Conservation (phyloP, 2,113 vertebrate genomes). For the Dendropsophus ebraccatus region DNA sequence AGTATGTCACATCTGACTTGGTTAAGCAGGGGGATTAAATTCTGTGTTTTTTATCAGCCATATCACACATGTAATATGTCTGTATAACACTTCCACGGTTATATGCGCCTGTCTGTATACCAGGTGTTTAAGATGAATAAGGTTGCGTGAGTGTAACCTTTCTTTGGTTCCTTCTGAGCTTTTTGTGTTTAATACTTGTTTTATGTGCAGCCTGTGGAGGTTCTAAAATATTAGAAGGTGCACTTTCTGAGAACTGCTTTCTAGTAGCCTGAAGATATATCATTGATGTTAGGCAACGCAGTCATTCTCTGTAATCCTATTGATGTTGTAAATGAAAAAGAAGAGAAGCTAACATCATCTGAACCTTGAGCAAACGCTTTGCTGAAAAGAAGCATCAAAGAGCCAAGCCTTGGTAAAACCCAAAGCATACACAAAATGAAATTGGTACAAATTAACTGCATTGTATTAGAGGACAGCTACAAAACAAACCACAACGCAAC, state of each 20-base stretch:
- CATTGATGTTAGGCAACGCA: conserved; percentile 85
- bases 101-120: conserved; percentile 71
- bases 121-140: conserved; percentile 82
- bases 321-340: conserved; percentile 84
- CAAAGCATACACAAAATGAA: conserved; percentile 75
- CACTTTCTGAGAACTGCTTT: conserved; percentile 84
- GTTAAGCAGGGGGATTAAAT: background rate
- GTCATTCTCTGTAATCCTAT: conserved; percentile 84
- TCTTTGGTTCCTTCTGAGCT: conserved; percentile 77
- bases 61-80: conserved; percentile 1
- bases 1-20: background rate
- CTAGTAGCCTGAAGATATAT: conserved; percentile 82
- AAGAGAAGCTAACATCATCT: conserved; percentile 76
- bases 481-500: conserved; percentile 77
- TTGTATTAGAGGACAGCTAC: conserved; percentile 72
- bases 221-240: conserved; percentile 86
- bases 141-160: conserved; percentile 83
- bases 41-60: background rate
- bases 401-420: conserved; percentile 70
- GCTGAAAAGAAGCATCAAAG: conserved; percentile 82
- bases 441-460: conserved; percentile 77
- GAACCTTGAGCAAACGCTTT: conserved; percentile 83
- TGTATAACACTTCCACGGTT: conserved; percentile 72
- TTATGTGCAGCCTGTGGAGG: conserved; percentile 84
- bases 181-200: conserved; percentile 84